Evolutionary conservation across 2,888 invertebrate species (phyloP).

Genomic region (Rhyacophila evoluta): DNA sequence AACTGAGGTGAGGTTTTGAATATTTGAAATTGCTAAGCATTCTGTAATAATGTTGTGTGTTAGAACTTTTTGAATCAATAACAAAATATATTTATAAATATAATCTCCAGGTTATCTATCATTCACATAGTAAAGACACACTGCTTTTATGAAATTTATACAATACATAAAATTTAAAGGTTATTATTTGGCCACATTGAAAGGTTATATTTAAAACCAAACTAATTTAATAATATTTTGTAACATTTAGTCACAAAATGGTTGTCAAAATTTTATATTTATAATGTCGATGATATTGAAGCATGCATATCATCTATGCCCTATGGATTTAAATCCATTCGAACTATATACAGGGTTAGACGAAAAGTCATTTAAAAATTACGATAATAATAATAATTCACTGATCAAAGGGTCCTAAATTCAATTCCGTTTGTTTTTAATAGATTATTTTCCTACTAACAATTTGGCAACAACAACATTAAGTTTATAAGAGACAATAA

Average conservation of each 20-base stretch:
- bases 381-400: neutral
- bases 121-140: too few relatives aligned
- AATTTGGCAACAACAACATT: slow-evolving; percentile 33
- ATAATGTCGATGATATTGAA: neutral
- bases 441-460: slow-evolving; percentile 34
- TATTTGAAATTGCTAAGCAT: too few relatives aligned
- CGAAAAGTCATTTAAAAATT: neutral
- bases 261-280: neutral
- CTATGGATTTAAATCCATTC: neutral
- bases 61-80: too few relatives aligned
- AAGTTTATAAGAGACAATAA: neutral
- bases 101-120: too few relatives aligned
- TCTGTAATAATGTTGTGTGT: too few relatives aligned
- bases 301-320: neutral
- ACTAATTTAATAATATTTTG: neutral
- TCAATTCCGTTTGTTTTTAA: neutral
- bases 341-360: neutral
- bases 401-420: slow-evolving; percentile 7
- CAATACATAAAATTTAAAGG: neutral
- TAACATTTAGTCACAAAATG: neutral
- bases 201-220: too few relatives aligned
- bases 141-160: neutral
- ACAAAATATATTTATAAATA: too few relatives aligned
- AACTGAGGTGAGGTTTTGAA: too few relatives aligned
- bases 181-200: neutral